These are phyloP conservation scores for Pantala flavescens DNA, from an alignment of 1,140 invertebrate genomes.

Conservation along the genomic window DNA sequence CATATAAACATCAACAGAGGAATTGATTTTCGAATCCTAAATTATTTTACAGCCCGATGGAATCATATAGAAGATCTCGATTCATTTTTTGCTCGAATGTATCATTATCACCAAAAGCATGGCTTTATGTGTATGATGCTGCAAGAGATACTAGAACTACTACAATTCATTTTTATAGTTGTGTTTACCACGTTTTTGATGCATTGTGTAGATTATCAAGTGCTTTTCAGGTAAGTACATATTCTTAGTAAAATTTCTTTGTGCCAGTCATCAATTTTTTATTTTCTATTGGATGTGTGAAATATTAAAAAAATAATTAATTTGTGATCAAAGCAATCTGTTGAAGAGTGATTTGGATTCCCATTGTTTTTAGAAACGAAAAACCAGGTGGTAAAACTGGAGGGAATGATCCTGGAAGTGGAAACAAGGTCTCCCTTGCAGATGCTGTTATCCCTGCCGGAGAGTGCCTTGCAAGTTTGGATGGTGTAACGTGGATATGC, in stretches of 20 bases:
- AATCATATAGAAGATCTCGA: constrained; percentile 95
- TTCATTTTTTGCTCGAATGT: constrained; percentile 85
- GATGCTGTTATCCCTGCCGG: constrained; percentile 51
- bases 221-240: constrained; percentile 63
- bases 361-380: not conserved
- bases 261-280: too few relatives aligned
- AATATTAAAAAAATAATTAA: not conserved
- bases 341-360: not conserved
- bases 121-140: constrained; percentile 88
- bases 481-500: constrained; percentile 45
- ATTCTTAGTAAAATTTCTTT: not conserved
- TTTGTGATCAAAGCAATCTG: not conserved
- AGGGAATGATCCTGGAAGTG: not conserved
- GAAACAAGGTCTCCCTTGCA: constrained; percentile 46
- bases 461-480: constrained; percentile 46
- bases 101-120: constrained; percentile 90
- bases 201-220: constrained; percentile 80
- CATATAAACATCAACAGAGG: too few relatives aligned
- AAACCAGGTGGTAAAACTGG: not conserved
- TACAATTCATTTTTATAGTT: constrained; percentile 90
- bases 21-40: not conserved
- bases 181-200: constrained; percentile 75
- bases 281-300: too few relatives aligned
- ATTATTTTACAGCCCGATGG: constrained; percentile 58
- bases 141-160: constrained; percentile 71